Evolutionary conservation across 2,797 vertebrate species (phyloP).

Genomic region (Acanthurus leucopareius): DNA sequence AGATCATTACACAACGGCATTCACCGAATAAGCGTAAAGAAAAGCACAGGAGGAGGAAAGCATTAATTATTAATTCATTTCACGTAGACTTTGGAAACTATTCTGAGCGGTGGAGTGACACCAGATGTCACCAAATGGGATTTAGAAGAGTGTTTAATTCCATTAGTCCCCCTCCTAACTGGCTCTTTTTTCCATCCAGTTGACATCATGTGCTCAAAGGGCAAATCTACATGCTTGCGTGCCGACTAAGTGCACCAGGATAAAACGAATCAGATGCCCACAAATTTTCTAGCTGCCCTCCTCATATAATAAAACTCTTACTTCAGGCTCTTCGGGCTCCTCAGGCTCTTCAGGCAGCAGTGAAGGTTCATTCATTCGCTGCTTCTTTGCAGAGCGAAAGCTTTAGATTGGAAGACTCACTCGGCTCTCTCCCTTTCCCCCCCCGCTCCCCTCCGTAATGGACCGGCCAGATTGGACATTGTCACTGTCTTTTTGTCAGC

Average conservation of each 20-base stretch:
- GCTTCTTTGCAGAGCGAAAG: constrained; percentile 49
- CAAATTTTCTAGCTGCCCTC: constrained; percentile 48
- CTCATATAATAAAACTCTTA: constrained; percentile 43
- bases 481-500: constrained; percentile 38
- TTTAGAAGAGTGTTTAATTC: constrained; percentile 53
- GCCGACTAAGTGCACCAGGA: constrained; percentile 64
- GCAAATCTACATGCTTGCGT: constrained; percentile 42
- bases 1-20: constrained; percentile 27
- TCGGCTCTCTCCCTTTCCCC: constrained; percentile 36
- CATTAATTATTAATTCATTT: constrained; percentile 59
- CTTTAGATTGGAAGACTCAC: constrained; percentile 43
- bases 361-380: constrained; percentile 64
- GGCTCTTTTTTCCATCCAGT: constrained; percentile 42
- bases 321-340: constrained; percentile 14
- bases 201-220: constrained; percentile 35
- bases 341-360: constrained; percentile 8
- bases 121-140: constrained; percentile 65
- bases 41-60: constrained; percentile 26
- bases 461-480: constrained; percentile 50
- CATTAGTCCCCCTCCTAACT: constrained; percentile 24
- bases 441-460: constrained; percentile 52
- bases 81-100: constrained; percentile 53
- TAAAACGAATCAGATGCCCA: constrained; percentile 62
- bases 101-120: constrained; percentile 47
- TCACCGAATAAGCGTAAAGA: constrained; percentile 51